A percentile compares a stretch with the other conserved stretches of the same genome.
Conservation (phyloP, 2,888 invertebrate genomes). For the Amphipyra tragopoginis region DNA sequence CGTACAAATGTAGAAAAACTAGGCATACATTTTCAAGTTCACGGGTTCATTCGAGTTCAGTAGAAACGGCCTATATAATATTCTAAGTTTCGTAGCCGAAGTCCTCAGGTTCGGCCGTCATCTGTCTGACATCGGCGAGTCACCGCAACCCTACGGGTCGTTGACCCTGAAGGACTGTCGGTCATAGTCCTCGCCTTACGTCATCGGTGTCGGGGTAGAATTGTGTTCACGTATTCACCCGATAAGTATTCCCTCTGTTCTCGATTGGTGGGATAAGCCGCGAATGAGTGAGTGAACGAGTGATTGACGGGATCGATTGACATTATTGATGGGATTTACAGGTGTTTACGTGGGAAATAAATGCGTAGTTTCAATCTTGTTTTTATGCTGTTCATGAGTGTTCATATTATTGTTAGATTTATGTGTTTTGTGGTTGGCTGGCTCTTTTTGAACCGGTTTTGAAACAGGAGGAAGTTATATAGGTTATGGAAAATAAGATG, state of each 20-base stretch:
- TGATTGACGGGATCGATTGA: constrained; percentile 52
- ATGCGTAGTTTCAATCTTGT: constrained; percentile 41
- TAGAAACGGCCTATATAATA: constrained; percentile 46
- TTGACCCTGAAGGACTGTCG: constrained; percentile 58
- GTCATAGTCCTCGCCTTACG: constrained; percentile 51
- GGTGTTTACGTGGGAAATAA: constrained; percentile 45
- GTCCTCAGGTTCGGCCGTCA: constrained; percentile 40
- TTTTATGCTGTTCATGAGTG: constrained; percentile 13
- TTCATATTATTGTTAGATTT: constrained; percentile 28
- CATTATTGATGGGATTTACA: constrained; percentile 48
- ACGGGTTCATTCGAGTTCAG: constrained; percentile 41
- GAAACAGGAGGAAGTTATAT: no score
- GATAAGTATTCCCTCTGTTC: constrained; percentile 18
- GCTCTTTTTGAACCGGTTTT: no score
- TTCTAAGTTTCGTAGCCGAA: constrained; percentile 27
- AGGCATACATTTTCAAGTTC: constrained; percentile 44
- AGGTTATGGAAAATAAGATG: no score
- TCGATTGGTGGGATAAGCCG: constrained; percentile 37
- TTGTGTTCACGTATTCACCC: constrained; percentile 33
- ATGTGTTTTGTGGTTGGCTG: constrained; percentile 6
- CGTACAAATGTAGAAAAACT: constrained; percentile 15
- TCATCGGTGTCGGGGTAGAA: constrained; percentile 48
- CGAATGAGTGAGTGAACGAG: constrained; percentile 46
- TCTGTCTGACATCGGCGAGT: constrained; percentile 61
- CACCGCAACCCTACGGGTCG: constrained; percentile 61